Base-by-base conservation (phyloP, 1,140 invertebrate species). In the Cardiocondyla obscurior region DNA sequence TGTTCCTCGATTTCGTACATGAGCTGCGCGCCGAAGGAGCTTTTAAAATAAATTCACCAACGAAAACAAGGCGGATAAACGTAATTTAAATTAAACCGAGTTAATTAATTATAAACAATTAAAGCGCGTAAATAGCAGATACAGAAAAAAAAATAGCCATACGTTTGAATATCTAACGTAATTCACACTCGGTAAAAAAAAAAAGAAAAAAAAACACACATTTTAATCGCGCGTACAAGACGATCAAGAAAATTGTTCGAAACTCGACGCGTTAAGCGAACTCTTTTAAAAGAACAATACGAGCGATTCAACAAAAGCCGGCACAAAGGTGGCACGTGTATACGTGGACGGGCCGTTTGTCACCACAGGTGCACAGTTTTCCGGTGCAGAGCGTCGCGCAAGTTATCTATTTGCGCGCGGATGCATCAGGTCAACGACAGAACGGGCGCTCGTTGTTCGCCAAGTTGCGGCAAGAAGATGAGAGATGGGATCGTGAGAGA, bases 281-380 rank as follows among this genome's bases (percentile, higher is more conserved):
- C n/a, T 77, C 72, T 64, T 64, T 83, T 77, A 69, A 36, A 14
- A 55, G 79, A 44, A 87, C 83, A 87, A 85, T 87, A 62, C 55
- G 42, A 53, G 36, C 55, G 64, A 36, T 83, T 85, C 62, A 83
- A 87, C 85, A 85, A 87, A 87, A 85, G 83, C 53, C 42, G 49
- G 57, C 62, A 57, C 46, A 33, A 65, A 51, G 51, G 33, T 53
- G 39, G 33, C 42, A 72, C 65, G 53, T 69, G 39, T 46, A 55
- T 25, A 69, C 7, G 49, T 22, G 74, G 44, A 36, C 42, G 62
- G 28, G 8, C 46, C 25, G 62, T 79, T 79, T 67, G 74, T 79
- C 46, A 79, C 74, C 53, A 53, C 60, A 77, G 33, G 55, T 76
- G 28, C 60, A 53, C 60, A 25, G 33, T 65, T 67, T 22, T 44